Evolutionary conservation across 2,888 invertebrate species (phyloP).

Genomic region (Alentia gelatinosa): DNA sequence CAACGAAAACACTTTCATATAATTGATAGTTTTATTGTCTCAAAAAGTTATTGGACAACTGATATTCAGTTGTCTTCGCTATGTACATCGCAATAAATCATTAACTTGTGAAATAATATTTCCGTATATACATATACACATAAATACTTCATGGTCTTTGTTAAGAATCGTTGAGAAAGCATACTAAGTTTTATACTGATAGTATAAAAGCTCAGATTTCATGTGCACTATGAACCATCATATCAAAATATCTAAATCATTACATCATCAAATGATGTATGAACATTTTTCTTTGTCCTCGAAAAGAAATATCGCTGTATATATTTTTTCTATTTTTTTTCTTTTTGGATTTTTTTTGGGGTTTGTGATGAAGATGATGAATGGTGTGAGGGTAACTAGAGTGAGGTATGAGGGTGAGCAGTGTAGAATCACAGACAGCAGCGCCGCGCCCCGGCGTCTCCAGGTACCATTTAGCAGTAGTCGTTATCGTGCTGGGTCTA

Average conservation of each 20-base stretch:
- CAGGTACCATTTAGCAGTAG: background rate
- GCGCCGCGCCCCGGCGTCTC: background rate
- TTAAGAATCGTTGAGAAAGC: no score
- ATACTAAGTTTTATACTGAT: no score
- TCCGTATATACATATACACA: no score
- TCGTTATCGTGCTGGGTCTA: background rate
- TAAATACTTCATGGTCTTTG: no score
- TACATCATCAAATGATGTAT: background rate
- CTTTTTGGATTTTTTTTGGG: background rate
- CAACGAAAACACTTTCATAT: no score
- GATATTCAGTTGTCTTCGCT: no score
- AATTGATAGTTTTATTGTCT: no score
- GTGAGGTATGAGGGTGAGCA: background rate
- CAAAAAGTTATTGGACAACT: no score
- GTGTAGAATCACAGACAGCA: background rate
- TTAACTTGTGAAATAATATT: no score
- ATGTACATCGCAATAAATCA: no score
- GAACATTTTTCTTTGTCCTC: background rate
- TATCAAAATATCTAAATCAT: background rate
- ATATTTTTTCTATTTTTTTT: background rate
- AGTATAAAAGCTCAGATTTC: no score
- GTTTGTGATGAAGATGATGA: background rate
- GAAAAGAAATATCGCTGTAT: background rate
- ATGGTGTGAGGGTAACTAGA: background rate
- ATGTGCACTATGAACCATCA: background rate